Conservation (phyloP, 2,113 vertebrate genomes). For the Spizaetus ornatus region DNA sequence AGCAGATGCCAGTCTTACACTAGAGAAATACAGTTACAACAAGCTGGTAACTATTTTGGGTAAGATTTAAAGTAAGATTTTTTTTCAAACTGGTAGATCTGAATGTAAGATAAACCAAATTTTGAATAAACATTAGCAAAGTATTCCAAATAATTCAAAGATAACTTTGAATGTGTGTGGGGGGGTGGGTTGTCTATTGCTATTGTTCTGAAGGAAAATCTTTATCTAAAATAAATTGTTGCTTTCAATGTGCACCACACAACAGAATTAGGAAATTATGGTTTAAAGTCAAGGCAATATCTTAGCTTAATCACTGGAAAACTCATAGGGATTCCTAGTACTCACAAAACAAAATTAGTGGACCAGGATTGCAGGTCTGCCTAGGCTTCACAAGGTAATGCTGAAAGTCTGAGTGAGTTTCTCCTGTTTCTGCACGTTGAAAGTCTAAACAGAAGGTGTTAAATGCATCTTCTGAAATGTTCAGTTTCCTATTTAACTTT, state of each 20-base stretch:
- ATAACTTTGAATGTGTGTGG: not conserved
- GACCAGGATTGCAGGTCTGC: not conserved
- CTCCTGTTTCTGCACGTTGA: not conserved
- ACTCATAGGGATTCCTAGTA: not conserved
- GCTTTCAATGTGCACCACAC: not conserved
- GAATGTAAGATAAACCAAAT: not conserved
- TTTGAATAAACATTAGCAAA: not conserved
- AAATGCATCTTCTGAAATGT: not conserved
- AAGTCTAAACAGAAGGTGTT: not conserved
- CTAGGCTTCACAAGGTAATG: not conserved
- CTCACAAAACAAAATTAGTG: not conserved
- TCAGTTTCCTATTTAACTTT: not conserved
- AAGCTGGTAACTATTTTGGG: not conserved
- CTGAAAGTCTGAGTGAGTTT: not conserved
- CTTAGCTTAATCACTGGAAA: not conserved
- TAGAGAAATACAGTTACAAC: not conserved
- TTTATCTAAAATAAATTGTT: not conserved
- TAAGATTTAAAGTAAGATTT: not conserved
- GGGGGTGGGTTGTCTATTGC: not conserved
- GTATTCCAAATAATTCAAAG: not conserved
- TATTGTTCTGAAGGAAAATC: not conserved
- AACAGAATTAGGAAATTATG: not conserved
- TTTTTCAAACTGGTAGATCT: not conserved
- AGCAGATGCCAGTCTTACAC: constrained; percentile 7
- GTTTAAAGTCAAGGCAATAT: not conserved